Evolutionary conservation across 2,113 vertebrate species (phyloP).

Genomic region (Coryphaenoides rupestris): DNA sequence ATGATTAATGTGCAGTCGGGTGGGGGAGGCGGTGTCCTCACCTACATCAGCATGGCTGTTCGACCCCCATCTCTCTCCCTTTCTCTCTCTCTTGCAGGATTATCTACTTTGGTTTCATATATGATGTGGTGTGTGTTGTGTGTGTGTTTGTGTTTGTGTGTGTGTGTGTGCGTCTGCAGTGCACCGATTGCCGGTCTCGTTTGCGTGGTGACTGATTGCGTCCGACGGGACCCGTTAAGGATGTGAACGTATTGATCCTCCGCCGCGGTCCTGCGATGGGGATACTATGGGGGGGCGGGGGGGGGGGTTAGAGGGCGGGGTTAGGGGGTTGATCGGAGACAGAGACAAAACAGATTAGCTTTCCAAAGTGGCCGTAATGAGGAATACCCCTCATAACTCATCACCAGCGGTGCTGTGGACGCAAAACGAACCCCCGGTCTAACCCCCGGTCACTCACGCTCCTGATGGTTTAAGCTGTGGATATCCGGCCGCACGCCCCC

Average conservation of each 20-base stretch:
- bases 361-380: background rate
- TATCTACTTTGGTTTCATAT: conserved; percentile 17
- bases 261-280: conserved; percentile 1
- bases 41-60: conserved; percentile 47
- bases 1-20: conserved; percentile 66
- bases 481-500: conserved; percentile 19
- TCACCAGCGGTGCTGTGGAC: background rate
- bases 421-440: background rate
- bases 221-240: conserved; percentile 34
- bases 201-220: conserved; percentile 39
- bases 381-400: no score
- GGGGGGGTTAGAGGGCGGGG: no score
- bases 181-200: conserved; percentile 44
- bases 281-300: background rate
- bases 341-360: conserved; percentile 22
- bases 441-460: conserved; percentile 1
- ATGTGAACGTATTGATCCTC: conserved; percentile 41
- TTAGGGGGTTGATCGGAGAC: conserved; percentile 1
- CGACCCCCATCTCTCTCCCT: conserved; percentile 31
- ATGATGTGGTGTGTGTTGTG: conserved; percentile 48
- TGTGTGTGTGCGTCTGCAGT: conserved; percentile 8
- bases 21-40: conserved; percentile 43
- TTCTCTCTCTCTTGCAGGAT: conserved; percentile 21
- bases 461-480: conserved; percentile 12
- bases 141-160: conserved; percentile 42